Percentiles rank a stretch among this genome's conserved stretches.
Evolutionary conservation across 2,113 vertebrate species (phyloP).

Genomic region (Sceloporus tristichus): DNA sequence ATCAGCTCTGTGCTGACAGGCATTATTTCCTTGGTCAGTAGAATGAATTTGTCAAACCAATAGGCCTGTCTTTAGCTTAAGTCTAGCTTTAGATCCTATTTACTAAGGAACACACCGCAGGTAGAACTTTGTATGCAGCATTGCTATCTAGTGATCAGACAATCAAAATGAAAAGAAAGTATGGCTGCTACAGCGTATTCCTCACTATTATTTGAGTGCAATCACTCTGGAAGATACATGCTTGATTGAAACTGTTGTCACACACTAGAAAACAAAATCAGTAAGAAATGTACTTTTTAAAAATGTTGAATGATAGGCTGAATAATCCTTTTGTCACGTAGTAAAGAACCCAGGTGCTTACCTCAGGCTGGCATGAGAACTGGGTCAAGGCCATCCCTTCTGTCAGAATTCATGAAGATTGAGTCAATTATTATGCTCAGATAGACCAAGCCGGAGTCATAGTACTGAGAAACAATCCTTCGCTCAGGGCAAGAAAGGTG

Average conservation of each 20-base stretch:
- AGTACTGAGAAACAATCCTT: neutral
- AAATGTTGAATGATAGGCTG: conserved; percentile 6
- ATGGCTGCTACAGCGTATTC: neutral
- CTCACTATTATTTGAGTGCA: conserved; percentile 1
- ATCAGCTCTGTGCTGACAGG: neutral
- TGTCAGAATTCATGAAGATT: conserved; percentile 25
- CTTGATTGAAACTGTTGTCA: neutral
- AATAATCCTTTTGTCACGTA: conserved; percentile 1
- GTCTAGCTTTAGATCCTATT: neutral
- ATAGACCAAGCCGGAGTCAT: neutral
- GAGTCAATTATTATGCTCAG: neutral
- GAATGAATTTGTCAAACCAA: neutral
- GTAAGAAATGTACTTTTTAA: neutral
- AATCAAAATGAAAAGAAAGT: conserved; percentile 15
- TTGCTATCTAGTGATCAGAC: neutral
- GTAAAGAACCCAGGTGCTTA: neutral
- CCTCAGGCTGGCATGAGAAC: neutral
- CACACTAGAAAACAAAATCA: neutral
- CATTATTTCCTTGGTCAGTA: neutral
- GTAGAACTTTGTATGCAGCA: conserved; percentile 10
- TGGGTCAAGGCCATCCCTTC: neutral
- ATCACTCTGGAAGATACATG: conserved; percentile 4
- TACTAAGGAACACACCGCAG: conserved; percentile 12
- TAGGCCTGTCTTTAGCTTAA: conserved; percentile 28
- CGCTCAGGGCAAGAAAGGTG: neutral